These are phyloP conservation scores for Hirundo rustica DNA, from an alignment of 2,797 vertebrate species.

Conservation along the genomic window DNA sequence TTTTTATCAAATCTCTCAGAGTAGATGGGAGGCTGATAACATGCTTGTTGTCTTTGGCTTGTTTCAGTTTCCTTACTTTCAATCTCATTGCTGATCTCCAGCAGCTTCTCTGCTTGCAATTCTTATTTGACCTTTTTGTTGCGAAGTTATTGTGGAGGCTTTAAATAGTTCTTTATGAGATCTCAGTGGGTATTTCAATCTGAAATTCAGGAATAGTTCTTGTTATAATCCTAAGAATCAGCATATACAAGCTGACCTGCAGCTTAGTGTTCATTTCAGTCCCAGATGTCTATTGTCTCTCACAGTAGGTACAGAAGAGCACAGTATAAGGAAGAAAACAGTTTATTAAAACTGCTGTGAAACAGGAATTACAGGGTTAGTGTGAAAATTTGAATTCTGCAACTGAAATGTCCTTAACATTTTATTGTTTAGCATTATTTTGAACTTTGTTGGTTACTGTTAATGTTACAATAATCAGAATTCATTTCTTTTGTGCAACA, in stretches of 20 bases:
- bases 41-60: constrained; percentile 12
- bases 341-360: constrained; percentile 69
- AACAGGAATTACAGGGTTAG: constrained; percentile 39
- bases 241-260: constrained; percentile 62
- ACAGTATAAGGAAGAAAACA: constrained; percentile 57
- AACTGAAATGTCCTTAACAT: constrained; percentile 34
- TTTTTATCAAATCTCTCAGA: constrained; percentile 37
- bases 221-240: constrained; percentile 66
- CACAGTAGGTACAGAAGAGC: constrained; percentile 56
- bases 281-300: constrained; percentile 66
- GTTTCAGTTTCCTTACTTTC: constrained; percentile 47
- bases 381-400: constrained; percentile 51
- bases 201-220: constrained; percentile 59
- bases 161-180: constrained; percentile 69
- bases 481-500: not conserved
- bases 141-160: constrained; percentile 56
- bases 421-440: not conserved
- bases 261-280: constrained; percentile 54
- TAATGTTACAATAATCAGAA: not conserved
- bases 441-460: not conserved
- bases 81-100: constrained; percentile 42
- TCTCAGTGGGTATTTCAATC: constrained; percentile 62
- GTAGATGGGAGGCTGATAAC: constrained; percentile 24
- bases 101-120: constrained; percentile 63
- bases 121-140: constrained; percentile 66